Evolutionary conservation across 2,797 vertebrate species (phyloP).

Genomic region (Scomberomorus guttatus): DNA sequence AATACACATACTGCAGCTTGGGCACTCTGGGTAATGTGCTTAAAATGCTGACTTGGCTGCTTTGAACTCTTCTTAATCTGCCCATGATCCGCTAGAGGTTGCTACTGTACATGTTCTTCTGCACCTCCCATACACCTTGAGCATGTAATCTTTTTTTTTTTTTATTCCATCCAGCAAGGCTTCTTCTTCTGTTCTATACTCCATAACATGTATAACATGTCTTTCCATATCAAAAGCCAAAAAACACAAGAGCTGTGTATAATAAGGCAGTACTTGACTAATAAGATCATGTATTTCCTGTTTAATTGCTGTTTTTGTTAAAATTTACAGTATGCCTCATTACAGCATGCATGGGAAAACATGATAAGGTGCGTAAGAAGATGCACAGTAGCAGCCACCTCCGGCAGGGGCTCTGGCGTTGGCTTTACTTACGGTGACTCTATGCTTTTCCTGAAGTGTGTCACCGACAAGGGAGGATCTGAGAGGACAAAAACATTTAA

Average conservation of each 20-base stretch:
- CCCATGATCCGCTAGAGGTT: slow-evolving; percentile 66
- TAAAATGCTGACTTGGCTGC: slow-evolving; percentile 75
- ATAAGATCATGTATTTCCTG: neutral
- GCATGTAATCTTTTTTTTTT: slow-evolving; percentile 12
- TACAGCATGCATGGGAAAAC: slow-evolving; percentile 8
- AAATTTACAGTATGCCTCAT: slow-evolving; percentile 6
- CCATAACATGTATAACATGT: neutral
- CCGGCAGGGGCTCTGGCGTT: slow-evolving; percentile 47
- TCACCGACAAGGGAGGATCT: slow-evolving; percentile 99
- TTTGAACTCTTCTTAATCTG: slow-evolving; percentile 67
- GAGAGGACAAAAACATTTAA: slow-evolving; percentile 70
- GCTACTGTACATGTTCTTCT: slow-evolving; percentile 62
- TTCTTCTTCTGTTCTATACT: slow-evolving; percentile 8
- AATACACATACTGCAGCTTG: slow-evolving; percentile 76
- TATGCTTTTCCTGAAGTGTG: slow-evolving; percentile 99
- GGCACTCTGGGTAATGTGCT: slow-evolving; percentile 75
- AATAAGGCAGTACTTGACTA: neutral
- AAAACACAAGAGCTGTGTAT: slow-evolving; percentile 8
- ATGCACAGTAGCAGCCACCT: slow-evolving; percentile 57
- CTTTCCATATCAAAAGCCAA: neutral
- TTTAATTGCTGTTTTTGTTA: slow-evolving; percentile 9
- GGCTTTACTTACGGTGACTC: slow-evolving; percentile 97
- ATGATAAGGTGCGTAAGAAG: slow-evolving; percentile 49
- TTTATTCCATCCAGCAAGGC: neutral
- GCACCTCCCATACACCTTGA: slow-evolving; percentile 35